Base-by-base conservation (phyloP, 2,888 invertebrate species). In the Agrochola lychnidis region DNA sequence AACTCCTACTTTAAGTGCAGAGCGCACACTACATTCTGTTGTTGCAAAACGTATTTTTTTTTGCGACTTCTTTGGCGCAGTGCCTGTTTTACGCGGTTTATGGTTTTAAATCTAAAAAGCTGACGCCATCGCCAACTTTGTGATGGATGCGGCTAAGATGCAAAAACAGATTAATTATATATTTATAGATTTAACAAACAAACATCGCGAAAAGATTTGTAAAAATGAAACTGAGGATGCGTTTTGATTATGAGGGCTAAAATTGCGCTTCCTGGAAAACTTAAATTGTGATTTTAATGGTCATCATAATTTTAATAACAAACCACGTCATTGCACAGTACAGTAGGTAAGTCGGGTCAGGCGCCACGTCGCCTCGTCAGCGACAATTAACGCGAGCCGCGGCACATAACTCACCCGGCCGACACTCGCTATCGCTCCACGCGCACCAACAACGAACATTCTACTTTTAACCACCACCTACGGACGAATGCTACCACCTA, bases 341-440 rank as follows among this genome's bases (percentile, higher is more conserved):
- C 84, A 86, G 82, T 89, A 78, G 85, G 81, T 82, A 83, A 83
- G 80, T 69, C 71, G 45, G 81, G 71, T 69, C 81, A 62, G 67
- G 81, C 84, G 69, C 73, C 77, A 76, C 77, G 88, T 83, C 76
- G 90, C 84, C 87, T 90, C 91, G 92, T 92, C 92, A 92, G 91
- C 91, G 90, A 92, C 94, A 94, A 94, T 95, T 94, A 95, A 94
- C 94, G 90, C 89, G 83, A 76, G 85, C 88, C 88, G 90, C 86
- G 88, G 88, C 88, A 90, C 90, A 94, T 95, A 94, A 94, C 88
- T 95, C 94, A 94, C 92, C 84, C 88, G 79, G 88, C 85, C 89
- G 93, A 91, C 94, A 90, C 84, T 84, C 87, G 88, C 90, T 92
- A 93, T 92, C 92, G 91, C 90, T 74, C 84, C 87, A 84, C 84